Evolutionary conservation across 2,797 vertebrate species (phyloP).

Genomic region (Halcyon badia): DNA sequence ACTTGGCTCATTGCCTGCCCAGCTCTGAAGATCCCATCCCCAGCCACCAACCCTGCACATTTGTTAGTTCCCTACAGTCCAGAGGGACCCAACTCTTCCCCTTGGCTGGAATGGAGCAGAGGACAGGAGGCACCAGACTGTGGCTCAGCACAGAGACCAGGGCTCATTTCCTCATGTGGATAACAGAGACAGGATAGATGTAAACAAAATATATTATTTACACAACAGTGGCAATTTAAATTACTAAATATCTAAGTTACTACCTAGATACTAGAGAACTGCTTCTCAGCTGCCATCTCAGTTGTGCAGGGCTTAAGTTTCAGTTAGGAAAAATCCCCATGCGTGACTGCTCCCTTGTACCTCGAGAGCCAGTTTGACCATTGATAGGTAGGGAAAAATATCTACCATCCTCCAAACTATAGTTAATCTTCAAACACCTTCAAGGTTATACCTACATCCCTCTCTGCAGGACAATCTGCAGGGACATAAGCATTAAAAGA

Average conservation of each 20-base stretch:
- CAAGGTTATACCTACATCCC: background rate
- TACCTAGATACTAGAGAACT: background rate
- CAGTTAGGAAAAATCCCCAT: constrained; percentile 31
- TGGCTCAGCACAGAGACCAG: background rate
- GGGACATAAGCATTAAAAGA: background rate
- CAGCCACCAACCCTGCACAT: background rate
- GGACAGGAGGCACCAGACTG: background rate
- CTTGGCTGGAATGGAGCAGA: background rate
- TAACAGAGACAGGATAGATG: background rate
- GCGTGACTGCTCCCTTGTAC: background rate
- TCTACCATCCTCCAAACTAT: background rate
- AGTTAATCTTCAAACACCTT: background rate
- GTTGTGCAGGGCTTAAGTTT: constrained; percentile 6
- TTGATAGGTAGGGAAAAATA: background rate
- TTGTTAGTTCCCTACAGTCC: background rate
- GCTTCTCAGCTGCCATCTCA: background rate
- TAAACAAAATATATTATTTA: constrained; percentile 34
- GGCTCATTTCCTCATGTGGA: background rate
- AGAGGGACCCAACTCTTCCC: background rate
- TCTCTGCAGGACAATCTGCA: background rate
- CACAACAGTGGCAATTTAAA: background rate
- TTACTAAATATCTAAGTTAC: constrained; percentile 7
- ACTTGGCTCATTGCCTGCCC: background rate
- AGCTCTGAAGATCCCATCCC: background rate
- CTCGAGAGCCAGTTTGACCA: background rate